Conservation (phyloP, 2,888 invertebrate species). For the Tenthredo scrophulariae region DNA sequence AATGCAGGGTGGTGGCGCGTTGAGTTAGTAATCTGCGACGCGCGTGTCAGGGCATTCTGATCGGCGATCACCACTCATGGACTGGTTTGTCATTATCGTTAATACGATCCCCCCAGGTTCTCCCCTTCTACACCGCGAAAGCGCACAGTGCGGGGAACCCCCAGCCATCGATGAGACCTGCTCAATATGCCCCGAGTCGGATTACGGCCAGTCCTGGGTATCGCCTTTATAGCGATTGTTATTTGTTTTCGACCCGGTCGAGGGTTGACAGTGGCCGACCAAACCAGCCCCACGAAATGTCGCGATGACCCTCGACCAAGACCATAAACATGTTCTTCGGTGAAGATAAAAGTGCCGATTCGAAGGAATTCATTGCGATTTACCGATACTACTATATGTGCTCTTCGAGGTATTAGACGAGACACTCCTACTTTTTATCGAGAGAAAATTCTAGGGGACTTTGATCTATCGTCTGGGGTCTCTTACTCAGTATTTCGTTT, state of each 20-base stretch:
- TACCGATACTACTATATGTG: conserved; percentile 29
- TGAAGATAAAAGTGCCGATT: conserved; percentile 41
- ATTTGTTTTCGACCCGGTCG: conserved; percentile 49
- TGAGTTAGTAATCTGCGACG: conserved; percentile 44
- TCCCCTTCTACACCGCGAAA: neutral
- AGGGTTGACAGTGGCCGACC: conserved; percentile 29
- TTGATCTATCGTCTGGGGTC: neutral
- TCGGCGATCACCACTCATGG: conserved; percentile 66
- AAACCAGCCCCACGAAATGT: conserved; percentile 26
- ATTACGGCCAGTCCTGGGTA: conserved; percentile 54
- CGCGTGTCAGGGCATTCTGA: conserved; percentile 72
- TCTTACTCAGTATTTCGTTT: neutral
- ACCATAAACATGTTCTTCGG: conserved; percentile 43
- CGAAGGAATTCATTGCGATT: conserved; percentile 47
- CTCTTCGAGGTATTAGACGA: neutral
- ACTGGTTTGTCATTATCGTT: conserved; percentile 52
- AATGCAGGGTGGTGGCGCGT: conserved; percentile 31
- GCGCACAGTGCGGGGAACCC: neutral
- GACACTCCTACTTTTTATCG: conserved; percentile 47
- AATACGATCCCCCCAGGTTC: conserved; percentile 40
- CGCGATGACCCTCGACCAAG: conserved; percentile 45
- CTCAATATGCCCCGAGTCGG: conserved; percentile 58
- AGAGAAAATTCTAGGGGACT: conserved; percentile 18
- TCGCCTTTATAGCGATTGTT: conserved; percentile 58
- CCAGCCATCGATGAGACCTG: conserved; percentile 44